These are phyloP conservation scores for Epirrhoe tristata DNA, from an alignment of 2,888 invertebrate species.

Conservation along the genomic window DNA sequence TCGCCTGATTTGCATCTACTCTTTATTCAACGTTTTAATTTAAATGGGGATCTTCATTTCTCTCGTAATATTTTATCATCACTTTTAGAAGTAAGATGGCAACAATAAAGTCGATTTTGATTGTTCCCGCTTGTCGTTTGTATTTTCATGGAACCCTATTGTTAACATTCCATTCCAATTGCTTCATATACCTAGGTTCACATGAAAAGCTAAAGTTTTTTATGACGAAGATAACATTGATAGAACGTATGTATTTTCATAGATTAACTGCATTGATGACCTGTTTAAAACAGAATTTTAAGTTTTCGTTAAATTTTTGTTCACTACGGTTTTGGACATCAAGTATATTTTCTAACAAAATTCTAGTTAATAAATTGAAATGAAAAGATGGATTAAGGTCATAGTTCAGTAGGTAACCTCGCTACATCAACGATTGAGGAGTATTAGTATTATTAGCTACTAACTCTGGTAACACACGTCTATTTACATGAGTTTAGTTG, in stretches of 20 bases:
- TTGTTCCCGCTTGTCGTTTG: not conserved
- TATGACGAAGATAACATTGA: slow-evolving; percentile 7
- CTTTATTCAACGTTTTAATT: slow-evolving; percentile 28
- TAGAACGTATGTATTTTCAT: not conserved
- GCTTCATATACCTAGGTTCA: slow-evolving; percentile 14
- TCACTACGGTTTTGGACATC: no score
- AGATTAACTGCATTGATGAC: not conserved
- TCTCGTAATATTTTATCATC: slow-evolving; percentile 5
- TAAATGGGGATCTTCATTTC: slow-evolving; percentile 24
- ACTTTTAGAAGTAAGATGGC: slow-evolving; percentile 2
- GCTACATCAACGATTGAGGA: no score
- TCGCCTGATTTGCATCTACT: slow-evolving; percentile 26
- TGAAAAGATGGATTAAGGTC: no score
- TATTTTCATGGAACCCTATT: slow-evolving; percentile 14
- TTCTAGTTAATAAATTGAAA: no score
- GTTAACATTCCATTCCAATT: slow-evolving; percentile 1
- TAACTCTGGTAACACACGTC: no score
- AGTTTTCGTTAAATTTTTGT: no score
- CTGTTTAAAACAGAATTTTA: no score
- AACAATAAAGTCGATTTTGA: slow-evolving; percentile 5
- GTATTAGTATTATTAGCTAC: no score
- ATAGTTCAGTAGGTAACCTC: no score
- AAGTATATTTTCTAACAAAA: no score
- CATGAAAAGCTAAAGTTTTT: slow-evolving; percentile 5
- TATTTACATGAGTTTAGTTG: not conserved